These are phyloP conservation scores for Artemia franciscana DNA, from an alignment of 1,140 invertebrate genomes.

Conservation along the genomic window DNA sequence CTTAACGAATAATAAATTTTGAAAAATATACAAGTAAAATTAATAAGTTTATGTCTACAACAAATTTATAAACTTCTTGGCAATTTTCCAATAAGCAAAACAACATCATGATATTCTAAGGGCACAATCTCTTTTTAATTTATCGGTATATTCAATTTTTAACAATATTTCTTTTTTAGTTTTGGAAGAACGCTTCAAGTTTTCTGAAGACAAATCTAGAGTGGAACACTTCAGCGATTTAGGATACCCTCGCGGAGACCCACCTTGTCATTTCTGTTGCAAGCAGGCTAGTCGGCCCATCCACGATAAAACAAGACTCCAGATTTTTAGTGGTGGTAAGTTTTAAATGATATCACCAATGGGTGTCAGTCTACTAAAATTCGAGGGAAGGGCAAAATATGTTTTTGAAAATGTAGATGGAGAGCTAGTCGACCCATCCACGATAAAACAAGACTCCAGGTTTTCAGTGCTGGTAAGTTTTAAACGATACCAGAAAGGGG, in stretches of 20 bases:
- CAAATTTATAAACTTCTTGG: too few relatives aligned
- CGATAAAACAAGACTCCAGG: conserved; percentile 17
- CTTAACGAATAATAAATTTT: too few relatives aligned
- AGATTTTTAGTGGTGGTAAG: conserved; percentile 19
- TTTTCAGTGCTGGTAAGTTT: conserved; percentile 17
- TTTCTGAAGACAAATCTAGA: conserved; percentile 14
- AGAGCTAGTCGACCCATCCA: conserved; percentile 18
- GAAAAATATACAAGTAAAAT: too few relatives aligned
- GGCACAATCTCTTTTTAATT: too few relatives aligned
- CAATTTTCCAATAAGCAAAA: too few relatives aligned
- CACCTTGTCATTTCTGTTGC: conserved; percentile 20
- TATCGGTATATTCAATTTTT: too few relatives aligned
- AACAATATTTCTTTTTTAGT: conserved; percentile 9
- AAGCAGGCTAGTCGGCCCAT: conserved; percentile 18
- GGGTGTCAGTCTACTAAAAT: too few relatives aligned
- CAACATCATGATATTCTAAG: too few relatives aligned
- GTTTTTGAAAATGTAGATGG: too few relatives aligned
- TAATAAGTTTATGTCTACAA: too few relatives aligned
- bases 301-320: conserved; percentile 17
- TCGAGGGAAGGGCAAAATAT: too few relatives aligned
- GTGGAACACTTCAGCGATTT: conserved; percentile 19
- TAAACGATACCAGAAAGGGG: too few relatives aligned
- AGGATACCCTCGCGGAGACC: conserved; percentile 18
- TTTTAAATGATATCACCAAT: neutral
- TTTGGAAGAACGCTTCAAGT: conserved; percentile 15